These are phyloP conservation scores for Octonoba sinensis DNA, from an alignment of 2,888 invertebrate species.

Conservation along the genomic window DNA sequence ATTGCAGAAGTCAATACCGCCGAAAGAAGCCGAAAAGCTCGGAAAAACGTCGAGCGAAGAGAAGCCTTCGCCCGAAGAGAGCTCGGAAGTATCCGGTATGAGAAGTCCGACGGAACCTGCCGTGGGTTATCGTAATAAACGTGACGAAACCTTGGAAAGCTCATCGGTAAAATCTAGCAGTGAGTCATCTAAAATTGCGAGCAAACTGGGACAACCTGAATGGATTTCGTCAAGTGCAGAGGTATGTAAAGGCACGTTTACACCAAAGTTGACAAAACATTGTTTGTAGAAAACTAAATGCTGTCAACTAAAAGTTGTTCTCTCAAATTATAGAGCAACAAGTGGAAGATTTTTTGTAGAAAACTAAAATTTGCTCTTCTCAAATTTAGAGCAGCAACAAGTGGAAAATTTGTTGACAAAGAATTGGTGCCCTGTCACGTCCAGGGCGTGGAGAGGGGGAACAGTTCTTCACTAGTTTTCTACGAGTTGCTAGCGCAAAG, in stretches of 20 bases:
- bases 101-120: conserved; percentile 31
- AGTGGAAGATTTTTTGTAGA: too few relatives aligned
- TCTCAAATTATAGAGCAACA: too few relatives aligned
- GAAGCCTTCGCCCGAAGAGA: conserved; percentile 55
- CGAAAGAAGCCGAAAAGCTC: conserved; percentile 27
- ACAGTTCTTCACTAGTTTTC: too few relatives aligned
- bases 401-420: too few relatives aligned
- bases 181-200: conserved; percentile 42
- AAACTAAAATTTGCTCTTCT: too few relatives aligned
- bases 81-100: conserved; percentile 57
- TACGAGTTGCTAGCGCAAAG: too few relatives aligned
- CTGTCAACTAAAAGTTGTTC: too few relatives aligned
- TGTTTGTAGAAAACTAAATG: too few relatives aligned
- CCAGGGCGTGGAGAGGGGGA: too few relatives aligned
- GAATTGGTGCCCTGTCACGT: too few relatives aligned
- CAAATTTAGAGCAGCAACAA: too few relatives aligned
- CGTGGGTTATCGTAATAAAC: not conserved
- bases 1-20: not conserved
- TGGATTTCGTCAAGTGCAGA: conserved; percentile 57
- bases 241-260: conserved; percentile 27
- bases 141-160: conserved; percentile 28
- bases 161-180: conserved; percentile 57
- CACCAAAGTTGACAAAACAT: too few relatives aligned
- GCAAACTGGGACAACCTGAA: conserved; percentile 28
- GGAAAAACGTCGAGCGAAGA: conserved; percentile 44